These are phyloP conservation scores for Chymomyza caudatula DNA, from an alignment of 2,888 invertebrate species.

Conservation along the genomic window DNA sequence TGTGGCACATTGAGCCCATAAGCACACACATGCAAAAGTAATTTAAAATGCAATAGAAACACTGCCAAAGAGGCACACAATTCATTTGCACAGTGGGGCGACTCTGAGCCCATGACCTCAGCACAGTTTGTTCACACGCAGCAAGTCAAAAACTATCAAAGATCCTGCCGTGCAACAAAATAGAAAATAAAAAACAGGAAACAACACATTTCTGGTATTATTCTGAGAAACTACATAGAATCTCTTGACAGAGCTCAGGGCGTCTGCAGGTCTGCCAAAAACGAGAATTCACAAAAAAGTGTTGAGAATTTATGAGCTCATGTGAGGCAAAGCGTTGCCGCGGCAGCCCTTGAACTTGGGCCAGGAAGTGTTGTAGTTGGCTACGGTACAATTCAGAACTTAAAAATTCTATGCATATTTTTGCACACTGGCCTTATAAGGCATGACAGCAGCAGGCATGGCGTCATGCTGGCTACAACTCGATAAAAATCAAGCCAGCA, in stretches of 20 bases:
- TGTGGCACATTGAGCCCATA: conserved; percentile 41
- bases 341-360: conserved; percentile 61
- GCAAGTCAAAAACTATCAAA: conserved; percentile 24
- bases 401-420: conserved; percentile 52
- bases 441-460: not conserved
- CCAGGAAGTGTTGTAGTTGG: conserved; percentile 51
- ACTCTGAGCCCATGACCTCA: not conserved
- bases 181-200: conserved; percentile 20
- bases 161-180: conserved; percentile 46
- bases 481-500: conserved; percentile 32
- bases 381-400: conserved; percentile 8
- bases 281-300: conserved; percentile 21
- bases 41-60: conserved; percentile 53
- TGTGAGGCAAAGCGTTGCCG: not conserved
- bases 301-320: conserved; percentile 42
- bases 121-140: not conserved
- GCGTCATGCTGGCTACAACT: conserved; percentile 55
- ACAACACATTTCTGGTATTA: conserved; percentile 40
- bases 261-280: conserved; percentile 56
- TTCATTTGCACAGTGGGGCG: conserved; percentile 46
- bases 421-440: conserved; percentile 23
- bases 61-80: conserved; percentile 35
- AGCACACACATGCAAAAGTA: conserved; percentile 34
- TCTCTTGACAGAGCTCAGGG: conserved; percentile 19
- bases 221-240: conserved; percentile 23